Base-by-base conservation (phyloP, 1,140 invertebrate species). In the Bilobella aurantiaca region DNA sequence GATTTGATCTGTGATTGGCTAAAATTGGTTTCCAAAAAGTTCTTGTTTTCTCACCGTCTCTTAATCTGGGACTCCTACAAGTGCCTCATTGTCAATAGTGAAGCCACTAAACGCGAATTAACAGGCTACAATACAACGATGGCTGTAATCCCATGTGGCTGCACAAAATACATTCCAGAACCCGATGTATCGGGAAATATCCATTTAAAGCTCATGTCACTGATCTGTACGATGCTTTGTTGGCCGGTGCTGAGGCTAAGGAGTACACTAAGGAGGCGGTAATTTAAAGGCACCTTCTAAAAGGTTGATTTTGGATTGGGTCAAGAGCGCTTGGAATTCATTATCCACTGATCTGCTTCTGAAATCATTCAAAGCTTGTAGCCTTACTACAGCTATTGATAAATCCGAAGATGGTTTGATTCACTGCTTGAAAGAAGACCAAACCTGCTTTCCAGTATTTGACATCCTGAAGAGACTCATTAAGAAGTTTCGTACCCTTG, bases 121-220 rank as follows among this genome's bases (percentile, higher is more conserved):
- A 69, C 63, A 21, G 23, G 12, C 14, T 57, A n/a, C 42, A 66
- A 73, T 53, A 68, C 68, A 18, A 53, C 37, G n/a, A 63, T 49
- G 23, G 73, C 64, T 8, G 63, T 73, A 2, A 67, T 74, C 56
- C 68, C 70, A 21, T 68, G 70, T 3, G 72, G 73, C 8, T 67
- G 71, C 46, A 74, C 73, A 2, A 73, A 71, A 56, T 57, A 71
- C n/a, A 42, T 75, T 2, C 74, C 74, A 61, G 66, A 73, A 25
- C 56, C 71, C 5, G 73, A 75, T 69, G 64, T 74, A 12, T 47
- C 23, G 25, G 74, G 63, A 75, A 73, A 53, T 64, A 67, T 49
- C 63, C 66, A 18, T 75, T 74, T 58, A 74, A 75, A 66, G 57
- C 49, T 3, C 31, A 63, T 28, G 32, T 74, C 42, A 64, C 42